Conservation (phyloP, 2,888 invertebrate genomes). For the Lysandra bellargus region DNA sequence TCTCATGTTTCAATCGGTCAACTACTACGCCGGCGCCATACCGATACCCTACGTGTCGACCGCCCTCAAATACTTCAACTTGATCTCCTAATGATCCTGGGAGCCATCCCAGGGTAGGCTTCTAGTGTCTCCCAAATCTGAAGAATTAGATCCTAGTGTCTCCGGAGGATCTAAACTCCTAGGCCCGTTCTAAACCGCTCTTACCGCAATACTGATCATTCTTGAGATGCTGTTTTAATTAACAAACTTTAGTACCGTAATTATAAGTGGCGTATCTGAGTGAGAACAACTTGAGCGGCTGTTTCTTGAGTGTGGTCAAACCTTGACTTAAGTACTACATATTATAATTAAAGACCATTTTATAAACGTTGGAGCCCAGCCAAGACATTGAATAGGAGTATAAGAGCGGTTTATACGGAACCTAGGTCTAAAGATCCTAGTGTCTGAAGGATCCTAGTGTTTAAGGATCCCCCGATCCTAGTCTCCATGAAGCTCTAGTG, state of each 20-base stretch:
- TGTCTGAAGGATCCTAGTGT: neutral
- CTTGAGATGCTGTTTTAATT: too few species aligned
- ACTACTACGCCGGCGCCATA: slow-evolving; percentile 77
- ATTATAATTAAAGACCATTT: too few species aligned
- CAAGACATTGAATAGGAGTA: neutral
- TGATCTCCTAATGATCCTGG: slow-evolving; percentile 62
- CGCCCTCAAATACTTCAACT: slow-evolving; percentile 68
- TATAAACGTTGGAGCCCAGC: too few species aligned
- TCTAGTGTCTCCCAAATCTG: neutral
- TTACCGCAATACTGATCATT: neutral
- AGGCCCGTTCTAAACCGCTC: neutral
- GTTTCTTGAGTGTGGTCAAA: too few species aligned
- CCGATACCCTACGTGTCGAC: slow-evolving; percentile 73
- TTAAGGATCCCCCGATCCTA: slow-evolving; percentile 38
- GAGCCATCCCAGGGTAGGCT: slow-evolving; percentile 40
- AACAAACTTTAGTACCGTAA: too few species aligned
- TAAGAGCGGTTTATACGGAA: neutral
- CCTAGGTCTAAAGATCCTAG: neutral
- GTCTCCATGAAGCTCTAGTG: slow-evolving; percentile 48
- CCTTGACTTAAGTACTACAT: too few species aligned
- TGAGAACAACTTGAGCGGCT: too few species aligned
- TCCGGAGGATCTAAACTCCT: neutral
- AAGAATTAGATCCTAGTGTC: neutral
- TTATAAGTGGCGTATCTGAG: too few species aligned
- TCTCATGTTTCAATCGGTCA: slow-evolving; percentile 83